Evolutionary conservation across 2,113 vertebrate species (phyloP).

Genomic region (Catagonus wagneri): DNA sequence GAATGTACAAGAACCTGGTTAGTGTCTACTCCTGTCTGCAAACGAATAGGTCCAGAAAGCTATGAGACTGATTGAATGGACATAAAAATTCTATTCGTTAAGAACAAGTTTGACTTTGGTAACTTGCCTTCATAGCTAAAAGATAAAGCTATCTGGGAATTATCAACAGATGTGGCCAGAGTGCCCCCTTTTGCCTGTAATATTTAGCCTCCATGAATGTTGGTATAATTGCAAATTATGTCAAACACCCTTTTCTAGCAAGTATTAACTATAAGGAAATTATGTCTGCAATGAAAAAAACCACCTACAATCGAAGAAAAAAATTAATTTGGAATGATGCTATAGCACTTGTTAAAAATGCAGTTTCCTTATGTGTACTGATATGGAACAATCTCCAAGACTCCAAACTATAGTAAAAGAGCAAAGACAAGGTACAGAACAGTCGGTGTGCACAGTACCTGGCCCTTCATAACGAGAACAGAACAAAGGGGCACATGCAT

Average conservation of each 20-base stretch:
- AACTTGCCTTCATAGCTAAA: constrained; percentile 58
- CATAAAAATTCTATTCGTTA: constrained; percentile 48
- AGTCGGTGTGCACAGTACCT: background rate
- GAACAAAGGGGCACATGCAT: background rate
- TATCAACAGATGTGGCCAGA: constrained; percentile 15
- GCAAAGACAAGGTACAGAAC: background rate
- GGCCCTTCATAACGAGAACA: background rate
- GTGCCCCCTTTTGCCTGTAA: background rate
- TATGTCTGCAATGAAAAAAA: constrained; percentile 66
- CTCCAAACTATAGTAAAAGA: background rate
- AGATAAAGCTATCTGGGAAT: constrained; percentile 55
- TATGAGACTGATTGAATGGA: constrained; percentile 32
- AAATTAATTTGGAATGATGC: background rate
- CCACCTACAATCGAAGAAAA: background rate
- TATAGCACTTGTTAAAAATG: background rate
- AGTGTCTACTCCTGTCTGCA: constrained; percentile 66
- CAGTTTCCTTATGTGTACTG: background rate
- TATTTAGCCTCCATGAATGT: background rate
- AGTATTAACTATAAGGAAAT: constrained; percentile 30
- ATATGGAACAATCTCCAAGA: background rate
- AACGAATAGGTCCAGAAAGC: constrained; percentile 41
- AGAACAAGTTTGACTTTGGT: constrained; percentile 27
- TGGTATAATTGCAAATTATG: constrained; percentile 53
- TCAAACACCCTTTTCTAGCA: constrained; percentile 16
- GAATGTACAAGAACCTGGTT: constrained; percentile 58